phyloP scores from a whole-genome alignment of 2,797 vertebrate species.

The Scolopax bukidnonensis region DNA sequence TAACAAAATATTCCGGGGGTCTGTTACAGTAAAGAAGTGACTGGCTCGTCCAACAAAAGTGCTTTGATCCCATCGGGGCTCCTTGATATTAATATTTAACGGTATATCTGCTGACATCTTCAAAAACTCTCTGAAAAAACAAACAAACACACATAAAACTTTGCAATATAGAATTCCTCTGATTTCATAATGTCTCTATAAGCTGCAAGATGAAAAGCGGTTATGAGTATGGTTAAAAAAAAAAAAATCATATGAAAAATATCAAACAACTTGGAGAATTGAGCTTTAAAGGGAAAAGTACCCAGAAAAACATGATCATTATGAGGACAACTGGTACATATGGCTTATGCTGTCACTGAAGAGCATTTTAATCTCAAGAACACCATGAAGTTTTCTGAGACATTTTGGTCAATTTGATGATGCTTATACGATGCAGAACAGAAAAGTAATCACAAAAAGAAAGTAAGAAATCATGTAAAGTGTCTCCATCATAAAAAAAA shows the following conservation, averaged over 20 bases:
- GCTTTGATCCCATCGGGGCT: constrained; percentile 97
- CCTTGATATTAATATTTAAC: constrained; percentile 93
- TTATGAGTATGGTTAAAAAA: not conserved
- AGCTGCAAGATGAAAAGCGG: not conserved
- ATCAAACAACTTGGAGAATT: not conserved
- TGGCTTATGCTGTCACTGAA: not conserved
- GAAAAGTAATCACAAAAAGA: not conserved
- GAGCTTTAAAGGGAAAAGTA: not conserved
- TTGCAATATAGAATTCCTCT: not conserved
- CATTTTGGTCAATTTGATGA: not conserved
- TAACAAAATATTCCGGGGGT: constrained; percentile 94
- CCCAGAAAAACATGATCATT: not conserved
- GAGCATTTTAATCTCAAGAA: not conserved
- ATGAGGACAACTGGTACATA: not conserved
- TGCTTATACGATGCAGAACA: not conserved
- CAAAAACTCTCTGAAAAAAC: not conserved
- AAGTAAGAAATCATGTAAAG: not conserved
- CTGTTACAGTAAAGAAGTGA: constrained; percentile 98
- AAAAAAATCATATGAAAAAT: not conserved
- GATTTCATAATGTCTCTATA: not conserved
- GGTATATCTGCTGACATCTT: constrained; percentile 91
- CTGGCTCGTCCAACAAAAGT: constrained; percentile 93
- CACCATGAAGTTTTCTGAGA: not conserved
- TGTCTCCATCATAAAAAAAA: not conserved
- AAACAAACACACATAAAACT: not conserved